These are phyloP conservation scores for Eupithecia dodoneata DNA, from an alignment of 2,888 invertebrate genomes.

Conservation along the genomic window DNA sequence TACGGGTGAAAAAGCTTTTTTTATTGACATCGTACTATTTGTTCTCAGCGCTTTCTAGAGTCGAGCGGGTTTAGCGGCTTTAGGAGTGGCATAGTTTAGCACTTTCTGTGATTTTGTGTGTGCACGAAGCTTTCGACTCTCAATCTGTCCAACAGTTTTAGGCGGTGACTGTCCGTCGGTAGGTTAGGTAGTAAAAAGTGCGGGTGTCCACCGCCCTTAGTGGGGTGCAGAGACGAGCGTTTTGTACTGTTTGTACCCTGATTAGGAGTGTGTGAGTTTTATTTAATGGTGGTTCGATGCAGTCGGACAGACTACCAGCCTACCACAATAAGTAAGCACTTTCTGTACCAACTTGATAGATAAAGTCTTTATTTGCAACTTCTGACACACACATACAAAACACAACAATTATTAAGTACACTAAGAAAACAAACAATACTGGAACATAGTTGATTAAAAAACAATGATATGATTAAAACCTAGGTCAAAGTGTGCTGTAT, in stretches of 20 bases:
- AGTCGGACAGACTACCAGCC: background rate
- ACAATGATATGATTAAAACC: no score
- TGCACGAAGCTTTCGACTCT: background rate
- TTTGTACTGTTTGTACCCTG: constrained; percentile 28
- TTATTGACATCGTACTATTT: background rate
- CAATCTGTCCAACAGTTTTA: background rate
- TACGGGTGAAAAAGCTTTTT: no score
- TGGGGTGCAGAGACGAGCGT: constrained; percentile 35
- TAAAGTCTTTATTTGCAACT: no score
- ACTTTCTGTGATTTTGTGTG: no score
- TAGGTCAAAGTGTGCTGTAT: no score
- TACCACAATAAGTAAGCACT: background rate
- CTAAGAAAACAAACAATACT: no score
- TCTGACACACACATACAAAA: no score
- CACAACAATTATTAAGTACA: no score
- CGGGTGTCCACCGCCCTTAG: constrained; percentile 45
- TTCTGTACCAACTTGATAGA: background rate
- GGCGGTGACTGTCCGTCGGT: constrained; percentile 18
- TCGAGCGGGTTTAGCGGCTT: no score
- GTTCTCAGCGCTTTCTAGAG: no score
- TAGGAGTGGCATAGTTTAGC: no score
- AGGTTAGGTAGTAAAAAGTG: constrained; percentile 45
- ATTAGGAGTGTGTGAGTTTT: constrained; percentile 15
- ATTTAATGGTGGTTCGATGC: background rate
- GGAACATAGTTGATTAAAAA: no score